Conservation (phyloP, 2,888 invertebrate genomes). For the Imbricaverruca yamaguchii region DNA sequence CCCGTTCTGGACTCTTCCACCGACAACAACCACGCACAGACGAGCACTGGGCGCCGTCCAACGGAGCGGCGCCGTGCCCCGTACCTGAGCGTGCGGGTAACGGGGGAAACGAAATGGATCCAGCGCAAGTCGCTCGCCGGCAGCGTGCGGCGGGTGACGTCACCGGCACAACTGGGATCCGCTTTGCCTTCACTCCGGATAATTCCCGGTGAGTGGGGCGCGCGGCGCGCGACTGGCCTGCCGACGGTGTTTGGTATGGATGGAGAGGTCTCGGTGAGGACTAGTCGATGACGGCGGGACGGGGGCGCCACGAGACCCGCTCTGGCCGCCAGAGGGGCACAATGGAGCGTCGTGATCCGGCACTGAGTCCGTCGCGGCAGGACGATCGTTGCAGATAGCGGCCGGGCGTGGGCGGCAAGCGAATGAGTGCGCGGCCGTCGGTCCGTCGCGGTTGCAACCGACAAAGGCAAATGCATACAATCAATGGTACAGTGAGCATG, state of each 20-base stretch:
- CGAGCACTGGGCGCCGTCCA: neutral
- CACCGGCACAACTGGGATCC: slow-evolving; percentile 12
- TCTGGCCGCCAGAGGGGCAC: neutral
- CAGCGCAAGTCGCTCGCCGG: slow-evolving; percentile 18
- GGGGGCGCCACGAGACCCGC: neutral
- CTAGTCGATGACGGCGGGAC: neutral
- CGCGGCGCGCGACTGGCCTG: neutral
- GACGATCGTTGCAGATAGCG: neutral
- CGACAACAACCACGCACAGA: too few relatives aligned
- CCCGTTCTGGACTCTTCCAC: neutral
- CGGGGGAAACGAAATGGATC: slow-evolving; percentile 21
- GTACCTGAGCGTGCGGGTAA: slow-evolving; percentile 1
- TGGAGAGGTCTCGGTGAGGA: neutral
- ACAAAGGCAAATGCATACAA: neutral
- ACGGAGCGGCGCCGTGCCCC: neutral
- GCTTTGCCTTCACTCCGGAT: neutral
- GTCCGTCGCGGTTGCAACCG: neutral
- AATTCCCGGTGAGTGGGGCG: neutral
- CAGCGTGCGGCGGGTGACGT: neutral
- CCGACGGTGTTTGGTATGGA: slow-evolving; percentile 15
- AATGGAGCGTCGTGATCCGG: neutral
- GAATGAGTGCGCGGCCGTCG: neutral
- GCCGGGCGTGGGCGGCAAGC: neutral
- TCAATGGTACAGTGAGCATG: neutral
- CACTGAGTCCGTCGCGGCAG: neutral